Conservation (phyloP, 2,797 vertebrate species). For the Enteromius viviparus region DNA sequence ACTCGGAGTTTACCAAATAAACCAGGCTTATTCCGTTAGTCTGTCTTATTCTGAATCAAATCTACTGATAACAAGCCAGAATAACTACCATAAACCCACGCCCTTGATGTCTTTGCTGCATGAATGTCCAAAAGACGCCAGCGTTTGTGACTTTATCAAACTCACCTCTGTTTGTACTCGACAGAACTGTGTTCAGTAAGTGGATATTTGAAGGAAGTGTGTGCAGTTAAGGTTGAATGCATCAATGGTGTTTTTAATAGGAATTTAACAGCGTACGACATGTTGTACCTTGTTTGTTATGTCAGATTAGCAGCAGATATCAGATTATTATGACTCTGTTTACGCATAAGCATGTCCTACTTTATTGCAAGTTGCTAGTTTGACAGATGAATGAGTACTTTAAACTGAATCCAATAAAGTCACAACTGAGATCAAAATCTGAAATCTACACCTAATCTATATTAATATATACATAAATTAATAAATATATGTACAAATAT, state of each 20-base stretch:
- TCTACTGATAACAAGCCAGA: too few relatives aligned
- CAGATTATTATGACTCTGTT: neutral
- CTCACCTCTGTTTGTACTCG: neutral
- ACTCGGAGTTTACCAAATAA: neutral
- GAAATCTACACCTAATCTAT: neutral
- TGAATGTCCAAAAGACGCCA: slow-evolving; percentile 9
- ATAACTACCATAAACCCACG: too few relatives aligned
- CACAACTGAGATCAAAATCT: neutral
- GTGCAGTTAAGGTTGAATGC: neutral
- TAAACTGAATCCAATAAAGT: neutral
- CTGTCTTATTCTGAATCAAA: too few relatives aligned
- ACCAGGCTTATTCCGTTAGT: too few relatives aligned
- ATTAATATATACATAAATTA: neutral
- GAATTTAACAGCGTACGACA: neutral
- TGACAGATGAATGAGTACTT: neutral
- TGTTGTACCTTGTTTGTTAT: neutral
- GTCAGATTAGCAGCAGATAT: neutral
- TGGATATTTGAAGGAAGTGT: neutral
- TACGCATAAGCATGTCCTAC: neutral
- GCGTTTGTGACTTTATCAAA: neutral
- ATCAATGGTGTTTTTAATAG: neutral
- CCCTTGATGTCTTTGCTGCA: too few relatives aligned
- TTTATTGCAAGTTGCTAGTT: neutral
- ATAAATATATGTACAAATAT: neutral
- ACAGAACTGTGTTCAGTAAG: neutral